Percentiles rank a stretch among this genome's conserved stretches.
phyloP scores from a whole-genome alignment of 2,888 invertebrate genomes.

The Ichneumon xanthorius region DNA sequence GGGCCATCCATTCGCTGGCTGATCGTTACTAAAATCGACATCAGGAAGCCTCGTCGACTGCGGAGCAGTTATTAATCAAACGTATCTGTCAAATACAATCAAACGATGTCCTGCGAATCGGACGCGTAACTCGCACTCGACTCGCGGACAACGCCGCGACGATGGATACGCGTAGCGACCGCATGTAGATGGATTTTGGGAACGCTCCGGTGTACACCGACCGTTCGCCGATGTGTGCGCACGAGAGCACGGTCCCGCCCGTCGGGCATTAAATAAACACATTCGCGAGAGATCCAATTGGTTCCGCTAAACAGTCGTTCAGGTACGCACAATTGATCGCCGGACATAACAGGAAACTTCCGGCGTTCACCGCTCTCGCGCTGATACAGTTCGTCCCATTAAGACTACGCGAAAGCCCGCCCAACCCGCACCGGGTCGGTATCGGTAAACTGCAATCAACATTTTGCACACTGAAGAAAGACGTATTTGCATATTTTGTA shows the following conservation, averaged over 20 bases:
- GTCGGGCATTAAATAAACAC: conserved; percentile 55
- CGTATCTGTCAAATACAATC: conserved; percentile 58
- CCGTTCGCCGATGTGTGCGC: conserved; percentile 5
- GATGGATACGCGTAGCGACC: conserved; percentile 20
- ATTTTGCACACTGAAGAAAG: too few species aligned
- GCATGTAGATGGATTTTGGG: conserved; percentile 21
- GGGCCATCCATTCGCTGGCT: background rate
- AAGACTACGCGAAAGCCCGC: background rate
- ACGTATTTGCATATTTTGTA: too few species aligned
- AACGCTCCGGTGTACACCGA: background rate
- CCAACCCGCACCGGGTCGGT: too few species aligned
- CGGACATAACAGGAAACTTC: conserved; percentile 51
- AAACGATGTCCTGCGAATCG: conserved; percentile 55
- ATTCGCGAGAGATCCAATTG: conserved; percentile 63
- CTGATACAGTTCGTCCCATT: background rate
- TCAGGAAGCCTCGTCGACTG: conserved; percentile 39
- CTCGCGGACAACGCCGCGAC: conserved; percentile 22
- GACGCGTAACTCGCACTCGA: conserved; percentile 42
- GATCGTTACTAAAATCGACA: conserved; percentile 37
- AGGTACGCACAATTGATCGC: conserved; percentile 53
- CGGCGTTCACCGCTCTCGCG: conserved; percentile 39
- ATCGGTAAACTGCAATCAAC: too few species aligned
- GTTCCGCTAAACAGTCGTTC: conserved; percentile 64
- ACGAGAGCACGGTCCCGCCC: conserved; percentile 1
- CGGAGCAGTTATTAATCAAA: conserved; percentile 59